phyloP scores from a whole-genome alignment of 2,888 invertebrate species.

The Cepaea hortensis region DNA sequence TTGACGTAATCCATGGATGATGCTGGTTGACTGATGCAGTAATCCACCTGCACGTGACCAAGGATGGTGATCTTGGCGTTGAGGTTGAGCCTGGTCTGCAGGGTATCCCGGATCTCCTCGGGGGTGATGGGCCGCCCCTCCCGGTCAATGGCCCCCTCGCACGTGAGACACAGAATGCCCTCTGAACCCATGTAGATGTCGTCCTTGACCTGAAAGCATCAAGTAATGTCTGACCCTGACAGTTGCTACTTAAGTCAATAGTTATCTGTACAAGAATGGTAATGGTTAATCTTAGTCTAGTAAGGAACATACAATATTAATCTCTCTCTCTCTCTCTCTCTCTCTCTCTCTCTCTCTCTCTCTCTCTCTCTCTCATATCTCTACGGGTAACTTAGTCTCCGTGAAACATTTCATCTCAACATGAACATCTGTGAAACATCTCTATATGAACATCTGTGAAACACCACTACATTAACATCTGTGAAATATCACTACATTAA shows the following conservation, averaged over 20 bases:
- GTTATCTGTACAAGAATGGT: too few species aligned
- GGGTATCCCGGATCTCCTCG: slow-evolving; percentile 21
- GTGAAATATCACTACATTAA: too few species aligned
- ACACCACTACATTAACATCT: too few species aligned
- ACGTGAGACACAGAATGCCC: slow-evolving; percentile 25
- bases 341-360: not conserved
- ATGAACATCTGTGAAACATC: too few species aligned
- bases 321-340: not conserved
- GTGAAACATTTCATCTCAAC: too few species aligned
- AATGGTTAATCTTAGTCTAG: not conserved
- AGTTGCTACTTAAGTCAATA: too few species aligned
- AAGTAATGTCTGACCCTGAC: too few species aligned
- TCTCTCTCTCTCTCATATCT: not conserved
- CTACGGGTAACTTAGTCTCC: too few species aligned
- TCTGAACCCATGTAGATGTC: slow-evolving; percentile 14
- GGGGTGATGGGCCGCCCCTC: slow-evolving; percentile 29
- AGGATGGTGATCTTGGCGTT: slow-evolving; percentile 40
- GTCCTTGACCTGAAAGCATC: slow-evolving; percentile 31
- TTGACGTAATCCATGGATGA: not conserved
- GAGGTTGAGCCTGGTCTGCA: slow-evolving; percentile 6
- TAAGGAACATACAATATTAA: not conserved
- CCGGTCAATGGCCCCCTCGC: slow-evolving; percentile 39
- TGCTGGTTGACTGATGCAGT: not conserved
- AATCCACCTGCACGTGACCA: slow-evolving; percentile 45
- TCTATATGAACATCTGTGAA: too few species aligned